These are phyloP conservation scores for Copidosoma aretas DNA, from an alignment of 2,888 invertebrate genomes.

Conservation along the genomic window DNA sequence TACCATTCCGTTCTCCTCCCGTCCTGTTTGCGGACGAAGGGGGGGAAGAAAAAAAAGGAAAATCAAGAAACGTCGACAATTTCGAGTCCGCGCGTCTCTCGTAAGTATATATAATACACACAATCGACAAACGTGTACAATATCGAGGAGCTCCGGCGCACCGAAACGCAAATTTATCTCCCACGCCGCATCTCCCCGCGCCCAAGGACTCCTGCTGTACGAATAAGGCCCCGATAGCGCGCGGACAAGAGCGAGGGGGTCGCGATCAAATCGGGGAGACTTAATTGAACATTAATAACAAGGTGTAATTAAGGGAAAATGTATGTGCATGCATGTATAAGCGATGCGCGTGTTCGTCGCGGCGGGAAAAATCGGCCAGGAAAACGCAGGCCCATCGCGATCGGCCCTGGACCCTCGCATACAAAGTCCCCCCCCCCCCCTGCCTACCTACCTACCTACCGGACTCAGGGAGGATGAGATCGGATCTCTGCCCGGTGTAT, in stretches of 20 bases:
- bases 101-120: not conserved
- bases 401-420: slow-evolving; percentile 28
- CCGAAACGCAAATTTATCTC: too few species aligned
- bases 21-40: not conserved
- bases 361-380: slow-evolving; percentile 6
- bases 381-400: slow-evolving; percentile 22
- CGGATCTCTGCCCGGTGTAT: slow-evolving; percentile 1
- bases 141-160: too few species aligned
- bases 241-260: not conserved
- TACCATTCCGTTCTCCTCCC: not conserved
- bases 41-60: not conserved
- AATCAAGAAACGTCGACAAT: not conserved
- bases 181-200: too few species aligned
- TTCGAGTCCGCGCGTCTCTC: not conserved
- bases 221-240: not conserved
- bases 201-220: too few species aligned
- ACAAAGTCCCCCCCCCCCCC: not conserved
- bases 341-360: slow-evolving; percentile 28
- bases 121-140: too few species aligned
- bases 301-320: slow-evolving; percentile 28
- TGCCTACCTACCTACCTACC: not conserved
- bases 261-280: slow-evolving; percentile 27
- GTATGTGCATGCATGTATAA: slow-evolving; percentile 8
- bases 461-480: slow-evolving; percentile 11
- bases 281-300: slow-evolving; percentile 41